Percentiles rank a stretch among this genome's conserved stretches.
Conservation (phyloP, 2,888 invertebrate species). For the Drosophila monieri region DNA sequence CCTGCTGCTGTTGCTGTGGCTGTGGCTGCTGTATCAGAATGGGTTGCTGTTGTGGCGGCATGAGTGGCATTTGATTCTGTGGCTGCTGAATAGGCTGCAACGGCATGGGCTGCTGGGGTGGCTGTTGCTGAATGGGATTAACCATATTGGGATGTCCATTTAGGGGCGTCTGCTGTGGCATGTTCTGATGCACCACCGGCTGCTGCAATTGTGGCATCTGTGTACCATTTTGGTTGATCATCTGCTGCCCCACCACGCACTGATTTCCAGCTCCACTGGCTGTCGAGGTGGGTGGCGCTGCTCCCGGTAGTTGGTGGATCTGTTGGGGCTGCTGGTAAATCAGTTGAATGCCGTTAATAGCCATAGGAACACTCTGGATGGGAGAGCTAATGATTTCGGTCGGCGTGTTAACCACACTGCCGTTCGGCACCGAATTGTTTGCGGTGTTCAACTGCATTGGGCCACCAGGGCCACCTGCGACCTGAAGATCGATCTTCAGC, state of each 20-base stretch:
- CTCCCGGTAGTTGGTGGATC: constrained; percentile 23
- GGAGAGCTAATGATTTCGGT: constrained; percentile 70
- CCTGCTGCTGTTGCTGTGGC: constrained; percentile 56
- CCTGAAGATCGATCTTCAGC: constrained; percentile 68
- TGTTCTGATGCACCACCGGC: constrained; percentile 51
- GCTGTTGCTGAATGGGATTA: constrained; percentile 51
- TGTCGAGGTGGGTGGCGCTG: constrained; percentile 18
- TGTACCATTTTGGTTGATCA: constrained; percentile 46
- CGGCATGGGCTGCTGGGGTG: constrained; percentile 47
- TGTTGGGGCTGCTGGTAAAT: constrained; percentile 65
- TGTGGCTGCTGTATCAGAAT: constrained; percentile 41
- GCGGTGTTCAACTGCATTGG: constrained; percentile 42
- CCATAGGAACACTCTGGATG: constrained; percentile 61
- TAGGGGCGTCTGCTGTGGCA: constrained; percentile 47
- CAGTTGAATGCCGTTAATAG: constrained; percentile 70
- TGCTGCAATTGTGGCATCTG: constrained; percentile 54
- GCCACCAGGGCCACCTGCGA: constrained; percentile 45
- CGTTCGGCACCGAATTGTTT: constrained; percentile 50
- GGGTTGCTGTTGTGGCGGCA: constrained; percentile 41
- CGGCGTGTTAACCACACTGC: constrained; percentile 74
- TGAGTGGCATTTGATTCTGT: constrained; percentile 44
- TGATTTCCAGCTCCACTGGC: constrained; percentile 14
- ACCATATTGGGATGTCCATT: constrained; percentile 50
- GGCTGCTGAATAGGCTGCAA: constrained; percentile 42
- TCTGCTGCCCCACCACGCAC: constrained; percentile 47